Percentiles rank a stretch among this genome's conserved stretches.
Evolutionary conservation across 2,888 invertebrate genomes (phyloP).

Genomic region (Torymus aiolomorphi): DNA sequence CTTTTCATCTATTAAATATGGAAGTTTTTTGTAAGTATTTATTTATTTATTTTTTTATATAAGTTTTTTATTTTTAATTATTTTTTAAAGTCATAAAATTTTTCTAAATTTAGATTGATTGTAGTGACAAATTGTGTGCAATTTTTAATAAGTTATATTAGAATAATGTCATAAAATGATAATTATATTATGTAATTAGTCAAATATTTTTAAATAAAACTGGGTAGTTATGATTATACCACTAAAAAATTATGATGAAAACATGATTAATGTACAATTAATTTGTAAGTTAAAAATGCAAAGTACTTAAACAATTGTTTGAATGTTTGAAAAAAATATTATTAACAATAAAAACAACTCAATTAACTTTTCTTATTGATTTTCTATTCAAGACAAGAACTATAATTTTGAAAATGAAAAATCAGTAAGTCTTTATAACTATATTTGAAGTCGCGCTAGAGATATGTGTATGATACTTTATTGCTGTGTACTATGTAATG

Average conservation of each 20-base stretch:
- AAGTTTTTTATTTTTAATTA: no score
- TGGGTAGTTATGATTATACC: constrained; percentile 9
- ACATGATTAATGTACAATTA: constrained; percentile 21
- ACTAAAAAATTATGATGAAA: constrained; percentile 16
- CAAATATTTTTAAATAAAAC: constrained; percentile 3
- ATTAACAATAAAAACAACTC: not conserved
- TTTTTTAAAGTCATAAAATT: constrained; percentile 7
- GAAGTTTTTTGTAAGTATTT: no score
- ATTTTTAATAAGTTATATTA: constrained; percentile 30
- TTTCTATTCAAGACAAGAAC: no score
- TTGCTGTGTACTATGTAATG: constrained; percentile 71
- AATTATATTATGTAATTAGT: constrained; percentile 6
- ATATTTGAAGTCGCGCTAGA: constrained; percentile 55
- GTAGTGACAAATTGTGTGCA: constrained; percentile 41
- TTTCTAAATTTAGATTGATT: constrained; percentile 24
- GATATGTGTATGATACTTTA: constrained; percentile 69
- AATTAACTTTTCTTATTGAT: no score
- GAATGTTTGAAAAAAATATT: not conserved
- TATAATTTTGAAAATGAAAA: constrained; percentile 45
- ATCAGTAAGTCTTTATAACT: constrained; percentile 32
- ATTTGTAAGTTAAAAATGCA: constrained; percentile 16
- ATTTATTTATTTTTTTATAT: no score
- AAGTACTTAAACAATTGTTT: constrained; percentile 18
- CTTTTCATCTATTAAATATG: no score
- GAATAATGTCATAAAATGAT: constrained; percentile 18